phyloP scores from a whole-genome alignment of 2,888 invertebrate genomes.

The Cephus pygmeus region DNA sequence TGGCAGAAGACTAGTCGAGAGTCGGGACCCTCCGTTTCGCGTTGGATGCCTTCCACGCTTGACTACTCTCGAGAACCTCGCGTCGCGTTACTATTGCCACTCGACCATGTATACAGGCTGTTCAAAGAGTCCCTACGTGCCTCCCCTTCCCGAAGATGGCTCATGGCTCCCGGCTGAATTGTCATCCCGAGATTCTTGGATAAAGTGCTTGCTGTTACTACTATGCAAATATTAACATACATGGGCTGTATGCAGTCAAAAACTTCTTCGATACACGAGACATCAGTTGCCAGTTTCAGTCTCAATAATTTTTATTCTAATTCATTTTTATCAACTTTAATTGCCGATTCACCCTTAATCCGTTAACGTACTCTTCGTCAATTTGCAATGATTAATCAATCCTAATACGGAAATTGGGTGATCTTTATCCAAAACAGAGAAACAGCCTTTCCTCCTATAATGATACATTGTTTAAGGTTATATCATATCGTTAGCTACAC shows the following conservation, averaged over 20 bases:
- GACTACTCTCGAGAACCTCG: conserved; percentile 25
- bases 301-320: background rate
- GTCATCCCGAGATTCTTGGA: background rate
- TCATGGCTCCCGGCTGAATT: background rate
- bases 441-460: background rate
- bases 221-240: background rate
- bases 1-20: background rate
- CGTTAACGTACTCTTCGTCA: too few species aligned
- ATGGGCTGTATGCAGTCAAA: background rate
- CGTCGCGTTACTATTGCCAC: conserved; percentile 29
- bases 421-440: background rate
- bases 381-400: background rate
- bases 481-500: background rate
- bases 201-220: background rate
- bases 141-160: background rate
- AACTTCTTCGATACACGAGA: background rate
- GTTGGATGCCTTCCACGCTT: conserved; percentile 28
- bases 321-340: background rate
- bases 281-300: background rate
- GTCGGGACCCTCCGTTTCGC: background rate
- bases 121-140: background rate
- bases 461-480: background rate
- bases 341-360: background rate
- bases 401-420: background rate
- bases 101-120: conserved; percentile 1